phyloP scores from a whole-genome alignment of 1,140 invertebrate genomes.

The Cyphomyrmex costatus region DNA sequence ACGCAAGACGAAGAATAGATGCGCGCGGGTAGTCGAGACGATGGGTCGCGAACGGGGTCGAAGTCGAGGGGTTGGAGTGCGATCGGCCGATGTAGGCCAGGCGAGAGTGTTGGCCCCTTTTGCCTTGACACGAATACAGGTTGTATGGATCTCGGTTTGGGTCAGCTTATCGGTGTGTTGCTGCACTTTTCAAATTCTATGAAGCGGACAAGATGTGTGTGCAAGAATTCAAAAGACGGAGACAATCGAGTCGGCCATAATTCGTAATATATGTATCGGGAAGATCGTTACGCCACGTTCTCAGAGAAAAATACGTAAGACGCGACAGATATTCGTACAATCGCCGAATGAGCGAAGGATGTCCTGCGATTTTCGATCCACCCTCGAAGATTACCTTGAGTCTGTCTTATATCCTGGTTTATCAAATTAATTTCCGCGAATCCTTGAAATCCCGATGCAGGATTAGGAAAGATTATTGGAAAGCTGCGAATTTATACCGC shows the following conservation, averaged over 20 bases:
- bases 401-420: neutral
- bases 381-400: neutral
- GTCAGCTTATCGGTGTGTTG: slow-evolving; percentile 70
- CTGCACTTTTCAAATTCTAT: slow-evolving; percentile 72
- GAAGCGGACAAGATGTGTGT: slow-evolving; percentile 13
- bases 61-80: slow-evolving; percentile 59
- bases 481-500: slow-evolving; percentile 27
- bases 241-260: neutral
- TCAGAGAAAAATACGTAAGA: neutral
- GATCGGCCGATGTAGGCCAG: slow-evolving; percentile 82
- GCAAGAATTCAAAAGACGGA: slow-evolving; percentile 10
- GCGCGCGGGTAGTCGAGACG: slow-evolving; percentile 42
- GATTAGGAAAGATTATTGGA: slow-evolving; percentile 10
- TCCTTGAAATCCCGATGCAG: neutral
- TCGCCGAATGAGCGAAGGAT: neutral
- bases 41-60: slow-evolving; percentile 63
- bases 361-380: neutral
- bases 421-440: slow-evolving; percentile 3
- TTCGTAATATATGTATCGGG: neutral
- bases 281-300: neutral
- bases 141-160: slow-evolving; percentile 78
- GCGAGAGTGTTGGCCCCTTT: slow-evolving; percentile 81
- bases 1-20: slow-evolving; percentile 46
- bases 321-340: neutral
- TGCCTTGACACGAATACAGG: slow-evolving; percentile 83